Conservation (phyloP, 2,888 invertebrate genomes). For the Epinotia brunnichana region DNA sequence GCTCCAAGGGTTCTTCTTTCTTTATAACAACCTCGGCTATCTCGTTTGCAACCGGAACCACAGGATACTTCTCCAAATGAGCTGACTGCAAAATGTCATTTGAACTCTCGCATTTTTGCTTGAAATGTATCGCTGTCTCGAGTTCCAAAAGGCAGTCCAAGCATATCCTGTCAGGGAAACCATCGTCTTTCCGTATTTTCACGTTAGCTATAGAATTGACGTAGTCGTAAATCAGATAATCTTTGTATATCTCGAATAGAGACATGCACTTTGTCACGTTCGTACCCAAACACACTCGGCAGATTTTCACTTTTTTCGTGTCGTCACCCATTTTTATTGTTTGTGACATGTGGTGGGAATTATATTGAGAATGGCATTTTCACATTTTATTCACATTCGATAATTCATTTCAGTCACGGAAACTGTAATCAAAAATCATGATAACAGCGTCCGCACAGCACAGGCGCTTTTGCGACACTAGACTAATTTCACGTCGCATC, state of each 20-base stretch:
- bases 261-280: conserved; percentile 58
- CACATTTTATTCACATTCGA: background rate
- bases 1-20: conserved; percentile 50
- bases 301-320: conserved; percentile 55
- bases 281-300: conserved; percentile 66
- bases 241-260: conserved; percentile 64
- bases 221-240: conserved; percentile 60
- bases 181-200: conserved; percentile 63
- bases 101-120: conserved; percentile 66
- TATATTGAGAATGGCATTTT: conserved; percentile 2
- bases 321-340: conserved; percentile 50
- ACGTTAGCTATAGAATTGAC: conserved; percentile 66
- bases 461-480: too few relatives aligned
- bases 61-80: conserved; percentile 26
- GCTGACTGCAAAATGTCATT: conserved; percentile 56
- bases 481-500: too few relatives aligned
- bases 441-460: too few relatives aligned
- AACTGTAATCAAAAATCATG: background rate
- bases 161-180: conserved; percentile 70
- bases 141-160: conserved; percentile 65
- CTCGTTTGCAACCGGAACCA: conserved; percentile 21
- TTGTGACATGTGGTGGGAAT: background rate
- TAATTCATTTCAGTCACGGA: background rate
- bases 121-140: conserved; percentile 66
- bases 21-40: conserved; percentile 49